A percentile compares a stretch with the other conserved stretches of the same genome.
These are phyloP conservation scores for Erpobdella octoculata DNA, from an alignment of 2,888 invertebrate species.

Conservation along the genomic window DNA sequence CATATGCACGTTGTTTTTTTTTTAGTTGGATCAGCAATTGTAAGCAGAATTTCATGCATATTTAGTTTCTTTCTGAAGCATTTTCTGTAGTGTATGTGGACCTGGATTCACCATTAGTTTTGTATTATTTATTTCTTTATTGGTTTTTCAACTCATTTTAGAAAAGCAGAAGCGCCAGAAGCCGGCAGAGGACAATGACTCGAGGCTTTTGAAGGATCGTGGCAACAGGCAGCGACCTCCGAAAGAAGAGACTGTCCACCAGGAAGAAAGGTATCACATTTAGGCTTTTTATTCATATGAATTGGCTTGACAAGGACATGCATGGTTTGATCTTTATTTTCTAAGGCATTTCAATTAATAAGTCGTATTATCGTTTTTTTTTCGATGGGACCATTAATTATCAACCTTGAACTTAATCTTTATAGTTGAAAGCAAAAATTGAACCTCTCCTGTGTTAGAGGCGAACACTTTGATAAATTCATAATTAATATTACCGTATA, in stretches of 20 bases:
- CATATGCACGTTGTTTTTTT: neutral
- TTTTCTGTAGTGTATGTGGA: too few relatives aligned
- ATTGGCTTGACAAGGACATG: neutral
- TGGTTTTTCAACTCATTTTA: neutral
- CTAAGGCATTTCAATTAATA: neutral
- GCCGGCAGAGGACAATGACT: neutral
- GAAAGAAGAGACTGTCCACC: neutral
- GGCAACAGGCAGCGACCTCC: constrained; percentile 15
- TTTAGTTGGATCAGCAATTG: neutral
- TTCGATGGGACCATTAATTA: too few relatives aligned
- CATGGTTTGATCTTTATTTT: neutral
- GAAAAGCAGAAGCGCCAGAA: constrained; percentile 10
- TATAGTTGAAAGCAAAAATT: too few relatives aligned
- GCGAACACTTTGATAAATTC: too few relatives aligned
- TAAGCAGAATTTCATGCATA: too few relatives aligned
- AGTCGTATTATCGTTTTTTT: neutral
- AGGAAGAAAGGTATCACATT: neutral
- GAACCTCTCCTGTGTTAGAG: too few relatives aligned
- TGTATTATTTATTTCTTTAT: neutral
- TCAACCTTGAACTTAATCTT: too few relatives aligned
- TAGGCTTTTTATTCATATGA: neutral
- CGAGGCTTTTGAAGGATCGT: constrained; percentile 22
- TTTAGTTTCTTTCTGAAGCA: too few relatives aligned
- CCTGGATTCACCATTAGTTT: too few relatives aligned
- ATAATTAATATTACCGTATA: too few relatives aligned